Conservation (phyloP, 1,140 invertebrate genomes). For the Rhyacophila brunnea region DNA sequence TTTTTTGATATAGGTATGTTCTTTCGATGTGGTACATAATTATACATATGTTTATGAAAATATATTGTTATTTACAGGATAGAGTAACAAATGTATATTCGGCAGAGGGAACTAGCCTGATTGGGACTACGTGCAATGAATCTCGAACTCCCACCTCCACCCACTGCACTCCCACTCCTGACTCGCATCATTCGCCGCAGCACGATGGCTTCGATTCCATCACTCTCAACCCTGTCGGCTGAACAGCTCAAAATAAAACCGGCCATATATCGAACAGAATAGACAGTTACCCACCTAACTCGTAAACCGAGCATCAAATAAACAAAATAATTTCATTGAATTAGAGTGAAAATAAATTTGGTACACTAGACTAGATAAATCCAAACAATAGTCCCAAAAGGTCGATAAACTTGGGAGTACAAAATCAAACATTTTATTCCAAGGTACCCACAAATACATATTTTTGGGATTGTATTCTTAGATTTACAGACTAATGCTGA, state of each 20-base stretch:
- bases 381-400: too few relatives aligned
- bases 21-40: too few relatives aligned
- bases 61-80: slow-evolving; percentile 41
- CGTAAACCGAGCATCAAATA: slow-evolving; percentile 6
- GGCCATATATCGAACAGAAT: slow-evolving; percentile 10
- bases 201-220: slow-evolving; percentile 54
- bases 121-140: slow-evolving; percentile 53
- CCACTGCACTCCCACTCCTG: slow-evolving; percentile 45
- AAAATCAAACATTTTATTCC: too few relatives aligned
- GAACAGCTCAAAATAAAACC: slow-evolving; percentile 22
- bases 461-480: too few relatives aligned
- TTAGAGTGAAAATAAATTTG: slow-evolving; percentile 13
- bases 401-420: too few relatives aligned
- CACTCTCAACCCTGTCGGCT: slow-evolving; percentile 51
- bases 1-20: too few relatives aligned
- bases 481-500: too few relatives aligned
- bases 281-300: slow-evolving; percentile 22
- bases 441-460: too few relatives aligned
- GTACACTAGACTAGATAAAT: not conserved
- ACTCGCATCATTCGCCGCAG: slow-evolving; percentile 48
- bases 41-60: too few relatives aligned
- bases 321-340: not conserved
- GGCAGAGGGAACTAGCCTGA: slow-evolving; percentile 56
- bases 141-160: slow-evolving; percentile 45
- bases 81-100: slow-evolving; percentile 58